These are phyloP conservation scores for Oscheius onirici DNA, from an alignment of 2,888 invertebrate genomes.

Conservation along the genomic window DNA sequence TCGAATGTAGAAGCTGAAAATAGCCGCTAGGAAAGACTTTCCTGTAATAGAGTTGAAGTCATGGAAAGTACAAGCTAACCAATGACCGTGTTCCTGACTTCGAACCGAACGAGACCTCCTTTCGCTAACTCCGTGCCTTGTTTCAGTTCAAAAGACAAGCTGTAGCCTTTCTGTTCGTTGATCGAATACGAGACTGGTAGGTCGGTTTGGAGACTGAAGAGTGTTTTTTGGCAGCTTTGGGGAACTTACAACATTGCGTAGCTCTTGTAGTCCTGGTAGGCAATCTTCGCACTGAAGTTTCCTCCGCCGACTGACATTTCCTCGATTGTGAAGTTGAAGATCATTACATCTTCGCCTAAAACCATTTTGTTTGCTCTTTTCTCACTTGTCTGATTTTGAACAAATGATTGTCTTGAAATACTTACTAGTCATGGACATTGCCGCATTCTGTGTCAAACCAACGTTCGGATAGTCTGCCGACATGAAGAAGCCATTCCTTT, in stretches of 20 bases:
- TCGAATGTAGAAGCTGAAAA: not conserved
- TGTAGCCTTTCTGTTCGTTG: not conserved
- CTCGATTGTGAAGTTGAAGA: not conserved
- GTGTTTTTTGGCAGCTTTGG: not conserved
- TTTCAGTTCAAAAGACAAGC: not conserved
- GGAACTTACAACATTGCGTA: not conserved
- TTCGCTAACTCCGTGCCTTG: not conserved
- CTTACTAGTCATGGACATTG: not conserved
- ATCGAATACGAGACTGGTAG: not conserved
- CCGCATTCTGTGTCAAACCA: not conserved
- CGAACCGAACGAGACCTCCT: not conserved
- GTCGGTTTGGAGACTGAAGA: not conserved
- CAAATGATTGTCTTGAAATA: not conserved
- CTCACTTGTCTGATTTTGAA: too few species aligned
- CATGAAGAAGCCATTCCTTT: constrained; percentile 7
- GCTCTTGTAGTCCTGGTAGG: not conserved
- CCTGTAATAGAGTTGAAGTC: not conserved
- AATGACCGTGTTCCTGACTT: not conserved
- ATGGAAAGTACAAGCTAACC: not conserved
- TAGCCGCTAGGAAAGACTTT: not conserved
- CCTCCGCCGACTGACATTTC: not conserved
- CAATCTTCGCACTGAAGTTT: not conserved
- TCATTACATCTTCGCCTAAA: not conserved
- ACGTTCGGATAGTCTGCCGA: not conserved
- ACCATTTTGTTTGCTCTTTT: not conserved